Evolutionary conservation across 2,113 vertebrate species (phyloP), one percentile per base, ranked within the genome.

Genomic region (Cyphomyrus discorhynchus): DNA sequence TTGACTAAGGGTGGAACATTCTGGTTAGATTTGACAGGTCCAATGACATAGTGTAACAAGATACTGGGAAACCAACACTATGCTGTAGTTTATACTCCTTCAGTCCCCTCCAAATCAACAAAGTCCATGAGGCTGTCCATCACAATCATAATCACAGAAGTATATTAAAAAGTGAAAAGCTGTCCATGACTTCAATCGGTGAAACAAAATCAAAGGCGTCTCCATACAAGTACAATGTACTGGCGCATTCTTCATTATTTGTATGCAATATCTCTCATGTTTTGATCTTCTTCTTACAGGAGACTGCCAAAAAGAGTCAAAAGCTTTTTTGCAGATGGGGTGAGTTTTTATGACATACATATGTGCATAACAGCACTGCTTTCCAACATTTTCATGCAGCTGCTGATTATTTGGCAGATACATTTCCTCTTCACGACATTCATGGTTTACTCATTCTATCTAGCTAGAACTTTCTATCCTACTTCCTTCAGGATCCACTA

Each of bases 291-390:
- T 82, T 88, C 95, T 82, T 52, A 7, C 93, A 99, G 98, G 92
- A 97, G 97, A 94, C 94, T 98, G 93, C 98, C 98, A 90, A 98
- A 97, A 95, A 96, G 98, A 21, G 98, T 99, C 6, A 97, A 97
- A 92, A 99, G 97, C 93, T 99, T 99, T 95, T 99, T 99, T 94
- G 97, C 96, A 0, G 97, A 99, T 0, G 97, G 97, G 96, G 98
- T 99, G 92, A 97, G 97, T 92, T 56, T 47, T 47, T 35, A 3
- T 84, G 24, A 47, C 19, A 24, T 84, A 84, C 45, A 84, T 84
- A 47, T 82, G 15, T 82, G 17, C 77, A 82, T 82, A 19, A 46
- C 27, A 74, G 11, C 80, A 83, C 42, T 21, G 80, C 11, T 42
- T 42, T 46, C 13, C 19, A 21, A 46, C 15, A 27, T 31, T 70